phyloP scores from a whole-genome alignment of 23 tunicate genomes.

The Trididemnum clinides region DNA sequence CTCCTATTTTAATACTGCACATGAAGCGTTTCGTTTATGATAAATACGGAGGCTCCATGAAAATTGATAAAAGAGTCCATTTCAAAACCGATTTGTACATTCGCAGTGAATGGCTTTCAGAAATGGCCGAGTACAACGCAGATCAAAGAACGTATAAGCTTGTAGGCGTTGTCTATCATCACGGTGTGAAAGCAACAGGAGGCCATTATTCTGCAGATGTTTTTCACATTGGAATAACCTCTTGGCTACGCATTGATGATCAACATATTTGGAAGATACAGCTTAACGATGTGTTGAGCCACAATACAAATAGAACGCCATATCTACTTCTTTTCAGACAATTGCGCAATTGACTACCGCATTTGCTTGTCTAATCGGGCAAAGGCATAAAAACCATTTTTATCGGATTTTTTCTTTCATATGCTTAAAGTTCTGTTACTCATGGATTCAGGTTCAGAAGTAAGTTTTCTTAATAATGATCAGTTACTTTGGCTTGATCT shows the following conservation, averaged over 20 bases:
- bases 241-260: constrained; percentile 91
- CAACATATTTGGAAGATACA: constrained; percentile 56
- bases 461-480: no score
- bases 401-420: no score
- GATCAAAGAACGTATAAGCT: constrained; percentile 76
- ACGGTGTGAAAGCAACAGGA: constrained; percentile 76
- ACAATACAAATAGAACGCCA: constrained; percentile 64
- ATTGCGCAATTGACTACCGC: background rate
- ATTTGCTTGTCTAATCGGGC: no score
- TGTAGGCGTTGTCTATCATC: constrained; percentile 91
- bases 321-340: constrained; percentile 77
- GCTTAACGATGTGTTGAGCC: constrained; percentile 54
- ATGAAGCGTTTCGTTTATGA: constrained; percentile 84
- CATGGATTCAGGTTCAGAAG: no score
- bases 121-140: constrained; percentile 27
- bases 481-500: no score
- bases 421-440: no score
- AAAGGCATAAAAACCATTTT: no score
- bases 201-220: constrained; percentile 92
- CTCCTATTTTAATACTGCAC: constrained; percentile 82
- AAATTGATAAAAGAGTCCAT: constrained; percentile 68
- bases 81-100: constrained; percentile 82
- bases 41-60: constrained; percentile 71
- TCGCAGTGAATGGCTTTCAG: constrained; percentile 61
- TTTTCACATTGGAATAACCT: constrained; percentile 70